Conservation (phyloP, 2,113 vertebrate species). For the Ptilonorhynchus violaceus region DNA sequence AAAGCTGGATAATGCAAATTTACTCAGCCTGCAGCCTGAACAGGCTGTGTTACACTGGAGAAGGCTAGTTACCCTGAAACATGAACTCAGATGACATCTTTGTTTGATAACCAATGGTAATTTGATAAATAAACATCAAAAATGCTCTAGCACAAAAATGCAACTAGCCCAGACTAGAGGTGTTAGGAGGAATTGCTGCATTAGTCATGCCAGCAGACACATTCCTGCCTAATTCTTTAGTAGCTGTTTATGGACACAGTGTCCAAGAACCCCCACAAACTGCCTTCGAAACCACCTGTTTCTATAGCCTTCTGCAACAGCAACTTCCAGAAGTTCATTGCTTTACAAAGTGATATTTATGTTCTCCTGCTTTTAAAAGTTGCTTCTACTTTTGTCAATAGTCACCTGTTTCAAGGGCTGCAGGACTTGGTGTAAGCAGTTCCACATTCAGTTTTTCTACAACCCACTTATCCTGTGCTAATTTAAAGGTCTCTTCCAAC, state of each 20-base stretch:
- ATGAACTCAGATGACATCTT: not conserved
- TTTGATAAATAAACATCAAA: not conserved
- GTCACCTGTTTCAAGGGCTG: not conserved
- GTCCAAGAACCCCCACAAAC: not conserved
- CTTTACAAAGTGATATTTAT: not conserved
- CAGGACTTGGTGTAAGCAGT: not conserved
- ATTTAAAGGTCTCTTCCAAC: not conserved
- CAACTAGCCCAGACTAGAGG: not conserved
- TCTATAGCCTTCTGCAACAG: not conserved
- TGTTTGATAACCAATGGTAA: not conserved
- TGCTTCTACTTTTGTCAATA: not conserved
- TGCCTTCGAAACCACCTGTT: not conserved
- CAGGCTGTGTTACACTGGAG: not conserved
- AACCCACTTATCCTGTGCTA: not conserved
- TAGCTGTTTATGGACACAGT: not conserved
- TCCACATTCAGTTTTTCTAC: not conserved
- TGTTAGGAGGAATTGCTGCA: not conserved
- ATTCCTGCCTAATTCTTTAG: not conserved
- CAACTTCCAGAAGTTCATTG: not conserved
- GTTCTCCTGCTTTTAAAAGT: not conserved
- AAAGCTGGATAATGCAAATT: not conserved
- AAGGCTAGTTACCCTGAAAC: not conserved
- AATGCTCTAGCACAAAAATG: not conserved
- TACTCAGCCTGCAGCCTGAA: not conserved
- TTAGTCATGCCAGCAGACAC: not conserved